Percentiles rank a stretch among this genome's conserved stretches.
These are phyloP conservation scores for Mugil cephalus DNA, from an alignment of 2,113 vertebrate species.

Conservation along the genomic window DNA sequence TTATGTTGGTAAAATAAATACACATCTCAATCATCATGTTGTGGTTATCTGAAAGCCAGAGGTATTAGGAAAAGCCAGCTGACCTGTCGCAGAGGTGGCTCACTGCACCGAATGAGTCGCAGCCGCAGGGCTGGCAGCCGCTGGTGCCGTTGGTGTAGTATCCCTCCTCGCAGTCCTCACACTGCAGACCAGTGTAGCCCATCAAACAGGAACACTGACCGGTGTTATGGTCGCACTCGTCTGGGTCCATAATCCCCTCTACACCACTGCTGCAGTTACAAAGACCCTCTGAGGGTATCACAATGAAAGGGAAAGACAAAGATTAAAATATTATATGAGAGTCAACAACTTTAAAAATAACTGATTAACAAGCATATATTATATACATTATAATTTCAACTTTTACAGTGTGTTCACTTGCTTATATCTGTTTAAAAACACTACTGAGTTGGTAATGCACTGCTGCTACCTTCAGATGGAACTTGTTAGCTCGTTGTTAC, in stretches of 20 bases:
- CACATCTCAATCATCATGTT: not conserved
- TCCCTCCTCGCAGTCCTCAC: conserved; percentile 83
- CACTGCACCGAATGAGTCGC: conserved; percentile 82
- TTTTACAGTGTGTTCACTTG: too few relatives aligned
- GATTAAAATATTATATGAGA: not conserved
- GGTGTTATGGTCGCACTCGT: conserved; percentile 77
- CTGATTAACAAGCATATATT: too few relatives aligned
- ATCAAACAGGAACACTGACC: conserved; percentile 83
- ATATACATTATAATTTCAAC: too few relatives aligned
- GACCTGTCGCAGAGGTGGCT: conserved; percentile 83
- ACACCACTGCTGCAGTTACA: conserved; percentile 83
- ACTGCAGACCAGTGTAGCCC: conserved; percentile 82
- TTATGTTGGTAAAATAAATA: conserved; percentile 15
- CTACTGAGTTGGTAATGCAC: too few relatives aligned
- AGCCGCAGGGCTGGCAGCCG: conserved; percentile 82
- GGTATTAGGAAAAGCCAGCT: conserved; percentile 12
- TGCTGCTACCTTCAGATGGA: too few relatives aligned
- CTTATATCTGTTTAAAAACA: too few relatives aligned
- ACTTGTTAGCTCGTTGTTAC: too few relatives aligned
- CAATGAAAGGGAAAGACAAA: not conserved
- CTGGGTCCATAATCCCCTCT: conserved; percentile 77
- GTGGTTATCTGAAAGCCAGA: not conserved
- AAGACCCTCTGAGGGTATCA: conserved; percentile 49
- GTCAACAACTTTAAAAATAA: too few relatives aligned
- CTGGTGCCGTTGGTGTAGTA: conserved; percentile 83